phyloP scores from a whole-genome alignment of 2,797 vertebrate species.

The Girardinus metallicus region DNA sequence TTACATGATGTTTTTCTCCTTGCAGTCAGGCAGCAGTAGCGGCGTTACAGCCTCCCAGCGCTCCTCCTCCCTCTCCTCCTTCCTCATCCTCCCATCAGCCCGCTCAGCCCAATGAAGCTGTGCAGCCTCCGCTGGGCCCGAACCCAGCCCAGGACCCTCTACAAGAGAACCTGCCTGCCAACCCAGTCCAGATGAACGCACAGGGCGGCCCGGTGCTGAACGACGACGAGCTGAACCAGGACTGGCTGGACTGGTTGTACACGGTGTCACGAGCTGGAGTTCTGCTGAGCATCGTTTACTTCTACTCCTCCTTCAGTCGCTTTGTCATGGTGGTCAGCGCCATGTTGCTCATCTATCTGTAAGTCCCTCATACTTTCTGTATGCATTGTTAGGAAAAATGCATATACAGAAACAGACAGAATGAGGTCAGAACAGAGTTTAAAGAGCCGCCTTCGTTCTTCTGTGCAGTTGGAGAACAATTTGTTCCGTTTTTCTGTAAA shows the following conservation, averaged over 20 bases:
- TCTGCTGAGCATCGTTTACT: slow-evolving; percentile 96
- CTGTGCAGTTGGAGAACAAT: background rate
- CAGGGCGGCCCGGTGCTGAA: slow-evolving; percentile 92
- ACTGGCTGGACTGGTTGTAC: slow-evolving; percentile 99
- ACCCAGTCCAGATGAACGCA: slow-evolving; percentile 94
- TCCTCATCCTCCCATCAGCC: slow-evolving; percentile 52
- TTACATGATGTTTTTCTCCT: background rate
- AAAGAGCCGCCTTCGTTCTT: background rate
- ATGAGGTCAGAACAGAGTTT: background rate
- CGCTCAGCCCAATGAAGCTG: slow-evolving; percentile 69
- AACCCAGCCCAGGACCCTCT: slow-evolving; percentile 73
- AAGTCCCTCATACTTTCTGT: slow-evolving; percentile 70
- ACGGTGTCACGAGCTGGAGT: slow-evolving; percentile 91
- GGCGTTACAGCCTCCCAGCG: slow-evolving; percentile 83
- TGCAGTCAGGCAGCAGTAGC: slow-evolving; percentile 92
- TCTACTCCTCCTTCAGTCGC: slow-evolving; percentile 97
- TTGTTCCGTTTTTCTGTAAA: background rate
- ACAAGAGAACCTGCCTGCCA: slow-evolving; percentile 86
- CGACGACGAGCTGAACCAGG: slow-evolving; percentile 94
- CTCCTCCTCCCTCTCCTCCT: slow-evolving; percentile 39
- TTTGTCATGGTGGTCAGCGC: slow-evolving; percentile 95
- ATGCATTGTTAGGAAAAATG: background rate
- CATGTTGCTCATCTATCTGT: slow-evolving; percentile 96
- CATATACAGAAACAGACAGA: background rate
- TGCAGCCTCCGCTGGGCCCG: slow-evolving; percentile 70